A percentile compares a stretch with the other conserved stretches of the same genome.
Evolutionary conservation across 2,113 vertebrate species (phyloP).

Genomic region (Salvelinus alpinus): DNA sequence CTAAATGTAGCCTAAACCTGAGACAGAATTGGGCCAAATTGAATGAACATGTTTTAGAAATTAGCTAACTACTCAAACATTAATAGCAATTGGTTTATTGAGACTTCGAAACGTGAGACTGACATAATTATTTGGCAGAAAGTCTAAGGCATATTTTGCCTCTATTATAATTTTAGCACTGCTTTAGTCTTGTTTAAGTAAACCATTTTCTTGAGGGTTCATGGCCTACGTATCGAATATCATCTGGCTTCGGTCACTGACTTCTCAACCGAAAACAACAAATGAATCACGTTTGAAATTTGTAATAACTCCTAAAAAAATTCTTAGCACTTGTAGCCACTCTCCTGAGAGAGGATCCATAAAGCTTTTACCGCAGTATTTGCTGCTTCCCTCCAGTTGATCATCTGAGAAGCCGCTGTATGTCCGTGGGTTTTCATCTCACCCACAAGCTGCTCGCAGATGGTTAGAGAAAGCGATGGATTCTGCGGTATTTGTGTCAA

Average conservation of each 20-base stretch:
- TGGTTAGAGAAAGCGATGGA: neutral
- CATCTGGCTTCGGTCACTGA: neutral
- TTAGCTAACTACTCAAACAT: too few species aligned
- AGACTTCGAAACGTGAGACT: too few species aligned
- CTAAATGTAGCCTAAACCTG: too few species aligned
- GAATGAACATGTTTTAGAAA: too few species aligned
- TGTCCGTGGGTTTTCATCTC: neutral
- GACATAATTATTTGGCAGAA: too few species aligned
- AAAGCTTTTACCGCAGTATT: neutral
- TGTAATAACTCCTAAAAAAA: neutral
- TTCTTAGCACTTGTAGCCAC: neutral
- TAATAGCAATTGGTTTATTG: too few species aligned
- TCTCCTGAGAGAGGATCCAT: neutral
- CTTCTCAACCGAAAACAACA: too few species aligned
- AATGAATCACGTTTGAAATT: neutral
- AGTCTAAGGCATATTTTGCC: too few species aligned
- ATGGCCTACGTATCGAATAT: too few species aligned
- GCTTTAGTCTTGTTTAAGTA: too few species aligned
- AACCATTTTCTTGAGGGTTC: neutral
- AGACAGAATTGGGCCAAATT: too few species aligned
- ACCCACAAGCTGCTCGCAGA: constrained; percentile 15
- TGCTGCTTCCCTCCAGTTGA: neutral
- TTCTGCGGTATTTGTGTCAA: constrained; percentile 12
- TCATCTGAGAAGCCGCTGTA: neutral
- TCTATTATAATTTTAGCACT: too few species aligned